Base-by-base conservation (phyloP, 92 coral and sea anemone species). In the Scolanthus callimorphus region DNA sequence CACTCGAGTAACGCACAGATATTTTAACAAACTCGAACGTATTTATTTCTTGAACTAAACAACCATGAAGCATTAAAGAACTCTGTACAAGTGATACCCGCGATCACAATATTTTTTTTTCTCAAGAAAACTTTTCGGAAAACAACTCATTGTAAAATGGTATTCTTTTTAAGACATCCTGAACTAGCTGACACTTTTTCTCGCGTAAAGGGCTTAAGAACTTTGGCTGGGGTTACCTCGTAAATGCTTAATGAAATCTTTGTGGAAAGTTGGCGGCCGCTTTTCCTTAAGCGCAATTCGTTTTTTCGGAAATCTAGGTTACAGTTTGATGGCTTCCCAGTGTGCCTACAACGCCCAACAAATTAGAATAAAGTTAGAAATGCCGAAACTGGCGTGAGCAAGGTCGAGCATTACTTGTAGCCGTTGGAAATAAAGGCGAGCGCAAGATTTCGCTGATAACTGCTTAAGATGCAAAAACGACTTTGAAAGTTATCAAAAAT, bases 401-500 rank as follows among this genome's bases (percentile, higher is more conserved):
- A 26, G 15, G 17, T 3, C n/a, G 4, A 13, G 43, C 58, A 68
- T 57, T 59, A 64, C 43, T 37, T 50, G 3, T 3, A 60, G 31
- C 70, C 55, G 70, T 29, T 57, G 76, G 67, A 75, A 70, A 70
- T 60, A 70, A 53, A 59, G 69, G 62, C 76, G 49, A 66, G 56
- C 51, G 59, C 30, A 44, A 77, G 70, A 29, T 60, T 78, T 65
- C 46, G 49, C 55, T 25, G 43, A 55, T 60, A 73, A 55, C 80
- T 85, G 81, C 77, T 88, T 84, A 88, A 83, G 65, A 88, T 88
- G 96, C 96, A 88, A 83, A 88, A 88, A 82, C 87, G 85, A 77
- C 71, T 69, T 76, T 88, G 90, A 73, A 83, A 79, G 86, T 88
- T 88, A 88, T 88, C 83, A 88, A 88, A 88, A 88, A 88, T 88